Conservation (phyloP, 2,888 invertebrate species). For the Eumerus sabulonum region DNA sequence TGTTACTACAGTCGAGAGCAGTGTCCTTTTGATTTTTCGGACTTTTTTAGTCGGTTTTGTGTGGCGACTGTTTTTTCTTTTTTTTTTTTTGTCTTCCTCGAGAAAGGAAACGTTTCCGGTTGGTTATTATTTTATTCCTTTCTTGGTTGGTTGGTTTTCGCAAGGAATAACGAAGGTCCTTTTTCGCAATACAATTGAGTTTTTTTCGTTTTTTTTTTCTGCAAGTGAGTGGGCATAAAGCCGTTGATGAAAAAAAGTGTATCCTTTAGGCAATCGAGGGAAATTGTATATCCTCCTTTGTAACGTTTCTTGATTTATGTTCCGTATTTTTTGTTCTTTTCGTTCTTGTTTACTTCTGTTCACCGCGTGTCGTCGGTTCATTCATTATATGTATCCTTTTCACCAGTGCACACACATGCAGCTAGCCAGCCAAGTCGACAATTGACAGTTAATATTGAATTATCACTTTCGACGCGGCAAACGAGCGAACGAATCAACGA, state of each 20-base stretch:
- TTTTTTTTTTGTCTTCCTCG: too few relatives aligned
- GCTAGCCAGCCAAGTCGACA: constrained; percentile 52
- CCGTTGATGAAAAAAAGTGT: constrained; percentile 20
- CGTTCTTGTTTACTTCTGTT: constrained; percentile 9
- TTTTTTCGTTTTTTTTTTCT: not conserved
- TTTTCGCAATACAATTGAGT: too few relatives aligned
- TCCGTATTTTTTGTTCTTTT: constrained; percentile 1
- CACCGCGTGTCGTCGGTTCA: constrained; percentile 39
- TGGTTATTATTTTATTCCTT: not conserved
- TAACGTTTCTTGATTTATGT: not conserved
- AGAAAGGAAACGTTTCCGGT: constrained; percentile 7
- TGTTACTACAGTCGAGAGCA: constrained; percentile 23
- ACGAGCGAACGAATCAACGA: constrained; percentile 16
- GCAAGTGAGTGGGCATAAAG: constrained; percentile 31
- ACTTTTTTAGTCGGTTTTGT: not conserved
- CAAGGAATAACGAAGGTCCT: constrained; percentile 10
- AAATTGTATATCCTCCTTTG: constrained; percentile 37
- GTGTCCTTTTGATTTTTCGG: constrained; percentile 7
- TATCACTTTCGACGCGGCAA: constrained; percentile 34
- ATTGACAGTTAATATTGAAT: constrained; percentile 67
- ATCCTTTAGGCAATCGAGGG: constrained; percentile 41
- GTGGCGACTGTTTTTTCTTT: too few relatives aligned
- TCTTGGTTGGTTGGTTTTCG: constrained; percentile 1
- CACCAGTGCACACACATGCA: constrained; percentile 43
- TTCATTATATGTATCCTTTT: constrained; percentile 33